Base-by-base conservation (phyloP, 1,140 invertebrate species). In the Pogonognathellus flavescens region DNA sequence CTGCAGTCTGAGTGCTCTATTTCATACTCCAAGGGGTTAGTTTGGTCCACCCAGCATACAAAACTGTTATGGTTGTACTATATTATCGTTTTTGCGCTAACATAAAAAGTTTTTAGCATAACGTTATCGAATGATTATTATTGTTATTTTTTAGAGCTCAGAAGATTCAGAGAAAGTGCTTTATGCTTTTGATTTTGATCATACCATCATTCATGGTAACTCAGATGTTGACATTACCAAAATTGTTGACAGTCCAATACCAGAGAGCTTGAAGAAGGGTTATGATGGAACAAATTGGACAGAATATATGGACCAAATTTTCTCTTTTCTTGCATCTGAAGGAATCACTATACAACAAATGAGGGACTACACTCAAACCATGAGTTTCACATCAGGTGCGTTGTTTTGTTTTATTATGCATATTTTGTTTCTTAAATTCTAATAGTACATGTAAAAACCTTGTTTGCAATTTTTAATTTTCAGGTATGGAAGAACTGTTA, bases 101-200 rank as follows among this genome's bases (percentile, higher is more conserved):
- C n/a, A n/a, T n/a, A n/a, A n/a, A n/a, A n/a, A n/a, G n/a, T n/a
- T n/a, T n/a, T n/a, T n/a, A n/a, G n/a, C n/a, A n/a, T n/a, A n/a
- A n/a, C n/a, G n/a, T n/a, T n/a, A n/a, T n/a, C n/a, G 31, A 41
- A 41, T 41, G 6, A 41, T 41, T 41, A 55, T 55, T 16, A 5
- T 16, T 20, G 9, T 60, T 60, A 1, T n/a, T n/a, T 76, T 76
- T 76, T 16, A 76, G 70, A 50, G 49, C 49, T 76, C 70, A 2
- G 70, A 76, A 18, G 41, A 76, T 50, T 16, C 31, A 18, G 25
- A 31, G 14, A 31, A 14, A 49, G n/a, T 76, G 41, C 70, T 76
- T 76, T 89, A 87, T 20, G 88, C 86, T 11, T 89, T 89, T 80
- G 88, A 89, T 49, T 89, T 89, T 84, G 88, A 89, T 57, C 88